Evolutionary conservation across 1,140 invertebrate species (phyloP), one percentile per base, ranked within the genome.

Genomic region (Acyrthosiphon pisum): DNA sequence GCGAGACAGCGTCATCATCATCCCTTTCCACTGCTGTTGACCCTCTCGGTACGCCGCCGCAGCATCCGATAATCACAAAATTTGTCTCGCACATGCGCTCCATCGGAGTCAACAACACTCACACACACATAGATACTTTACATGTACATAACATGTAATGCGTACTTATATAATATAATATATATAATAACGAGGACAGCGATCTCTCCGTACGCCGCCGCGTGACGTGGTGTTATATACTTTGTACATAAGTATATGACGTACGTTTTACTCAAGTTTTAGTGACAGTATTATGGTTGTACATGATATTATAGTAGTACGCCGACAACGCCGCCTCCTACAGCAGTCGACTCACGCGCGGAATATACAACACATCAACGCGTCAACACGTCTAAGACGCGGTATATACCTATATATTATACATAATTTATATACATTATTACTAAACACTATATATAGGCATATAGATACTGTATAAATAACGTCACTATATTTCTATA

Each of bases 21-120:
- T 41, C 26, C 37, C 23, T 41, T 3, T 86, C 11, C 4, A 9
- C 37, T 35, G 84, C 26, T 30, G 87, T 56, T 20, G 56, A 76
- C 90, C 35, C 37, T 50, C 30, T 35, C 4, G 14, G 23, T 23
- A n/a, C 76, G 48, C 81, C 91, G 48, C 35, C 76, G 44, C 91
- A 93, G 91, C 91, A 84, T 93, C 91, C 91, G 81, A 93, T 93
- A 93, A 93, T 93, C 91, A 93, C 76, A 93, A 84, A 84, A 84
- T 93, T 93, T 93, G 22, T 37, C 23, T 84, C 2, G 91, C 76
- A 84, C 91, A 84, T 84, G 91, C 91, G 91, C 81, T 7, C 56
- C 26, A 4, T 2, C 46, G 1, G 22, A 56, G 48, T 93, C 35
- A 50, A 83, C 83, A 37, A 20, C 44, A 53, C 8, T 8, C 26